phyloP scores from a whole-genome alignment of 2,113 vertebrate species.

The Ochotona princeps region DNA sequence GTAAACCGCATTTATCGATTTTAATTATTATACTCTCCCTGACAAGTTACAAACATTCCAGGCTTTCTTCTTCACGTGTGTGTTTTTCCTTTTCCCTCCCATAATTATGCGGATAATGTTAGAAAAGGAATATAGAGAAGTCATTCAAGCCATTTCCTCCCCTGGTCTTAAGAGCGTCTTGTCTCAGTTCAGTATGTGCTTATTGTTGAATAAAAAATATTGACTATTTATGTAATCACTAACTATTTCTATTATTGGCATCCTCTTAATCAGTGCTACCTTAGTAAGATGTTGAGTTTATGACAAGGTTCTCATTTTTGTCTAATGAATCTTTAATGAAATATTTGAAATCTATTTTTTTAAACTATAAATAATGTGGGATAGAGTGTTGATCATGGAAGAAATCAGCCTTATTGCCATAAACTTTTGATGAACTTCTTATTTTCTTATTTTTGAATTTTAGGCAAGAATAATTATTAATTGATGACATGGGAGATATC shows the following conservation, averaged over 20 bases:
- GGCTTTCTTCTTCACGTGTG: neutral
- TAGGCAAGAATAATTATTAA: neutral
- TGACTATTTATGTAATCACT: neutral
- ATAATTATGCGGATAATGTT: neutral
- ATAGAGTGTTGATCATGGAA: neutral
- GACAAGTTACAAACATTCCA: neutral
- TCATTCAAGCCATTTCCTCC: neutral
- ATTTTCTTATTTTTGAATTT: neutral
- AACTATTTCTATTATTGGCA: neutral
- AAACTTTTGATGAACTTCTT: neutral
- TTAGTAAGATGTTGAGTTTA: neutral
- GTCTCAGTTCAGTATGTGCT: neutral
- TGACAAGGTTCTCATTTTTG: neutral
- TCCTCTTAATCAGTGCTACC: neutral
- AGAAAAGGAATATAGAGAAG: neutral
- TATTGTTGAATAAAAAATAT: neutral
- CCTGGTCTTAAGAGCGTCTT: neutral
- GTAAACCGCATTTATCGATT: neutral
- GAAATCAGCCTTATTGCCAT: neutral
- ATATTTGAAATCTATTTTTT: neutral
- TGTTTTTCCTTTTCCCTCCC: neutral
- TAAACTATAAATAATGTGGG: neutral
- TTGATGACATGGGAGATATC: neutral
- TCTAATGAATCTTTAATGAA: neutral
- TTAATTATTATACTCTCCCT: neutral